phyloP scores from a whole-genome alignment of 2,797 vertebrate species.

The Hypotaenidia okinawae region DNA sequence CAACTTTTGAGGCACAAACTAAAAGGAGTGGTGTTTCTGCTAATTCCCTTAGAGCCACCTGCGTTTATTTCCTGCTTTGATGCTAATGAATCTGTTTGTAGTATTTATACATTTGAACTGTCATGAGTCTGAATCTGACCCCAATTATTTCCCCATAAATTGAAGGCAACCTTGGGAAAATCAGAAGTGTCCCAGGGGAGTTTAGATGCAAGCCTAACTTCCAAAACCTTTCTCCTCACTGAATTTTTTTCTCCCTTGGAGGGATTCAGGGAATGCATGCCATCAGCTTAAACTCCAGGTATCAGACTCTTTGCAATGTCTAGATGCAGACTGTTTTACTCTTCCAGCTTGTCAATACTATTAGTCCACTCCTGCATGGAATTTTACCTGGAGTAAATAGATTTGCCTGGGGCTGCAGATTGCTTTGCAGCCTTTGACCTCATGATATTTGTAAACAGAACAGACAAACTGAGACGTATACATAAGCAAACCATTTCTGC shows the following conservation, averaged over 20 bases:
- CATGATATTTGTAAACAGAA: not conserved
- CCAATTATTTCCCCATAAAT: not conserved
- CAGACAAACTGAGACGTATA: not conserved
- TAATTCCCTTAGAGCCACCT: not conserved
- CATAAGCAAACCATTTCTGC: not conserved
- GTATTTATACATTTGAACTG: conserved; percentile 10
- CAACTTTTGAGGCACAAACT: not conserved
- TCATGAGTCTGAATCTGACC: not conserved
- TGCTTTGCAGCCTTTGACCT: not conserved
- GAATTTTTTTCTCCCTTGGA: not conserved
- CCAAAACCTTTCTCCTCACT: not conserved
- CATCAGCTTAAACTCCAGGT: not conserved
- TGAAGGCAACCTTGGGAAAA: not conserved
- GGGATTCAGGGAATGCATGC: not conserved
- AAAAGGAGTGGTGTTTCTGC: not conserved
- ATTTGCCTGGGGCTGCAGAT: not conserved
- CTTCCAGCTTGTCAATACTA: not conserved
- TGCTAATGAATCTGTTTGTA: conserved; percentile 1
- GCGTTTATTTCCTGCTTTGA: conserved; percentile 18
- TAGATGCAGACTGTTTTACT: not conserved
- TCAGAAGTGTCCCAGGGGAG: not conserved
- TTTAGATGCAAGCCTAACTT: not conserved
- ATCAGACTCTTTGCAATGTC: not conserved
- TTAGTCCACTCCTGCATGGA: not conserved
- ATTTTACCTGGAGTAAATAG: not conserved